Base-by-base conservation (phyloP, 2,888 invertebrate species). In the Drosophila anomalata region DNA sequence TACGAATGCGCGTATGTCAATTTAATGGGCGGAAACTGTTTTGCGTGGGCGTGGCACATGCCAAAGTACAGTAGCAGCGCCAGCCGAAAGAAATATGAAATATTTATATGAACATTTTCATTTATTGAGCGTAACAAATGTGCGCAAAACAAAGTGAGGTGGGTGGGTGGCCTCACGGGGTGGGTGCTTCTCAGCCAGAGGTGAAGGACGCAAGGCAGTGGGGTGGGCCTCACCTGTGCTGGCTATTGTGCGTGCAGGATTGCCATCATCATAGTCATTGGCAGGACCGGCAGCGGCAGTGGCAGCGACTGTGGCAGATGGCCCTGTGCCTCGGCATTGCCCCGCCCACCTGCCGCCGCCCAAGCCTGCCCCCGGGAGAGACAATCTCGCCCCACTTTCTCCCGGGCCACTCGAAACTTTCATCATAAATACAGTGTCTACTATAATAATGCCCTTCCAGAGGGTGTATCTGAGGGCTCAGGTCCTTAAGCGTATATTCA, bases 61-160 rank as follows among this genome's bases (percentile, higher is more conserved):
- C 60, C 71, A 61, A 71, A 76, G 56, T 33, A 57, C 9, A 29
- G 9, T 29, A 3, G 29, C 29, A 29, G 29, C 29, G 29, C 9
- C 42, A 22, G 20, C 51, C 33, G 17, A 48, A 69, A 53, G 61
- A 83, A 87, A 87, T 88, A 85, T 88, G 87, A 85, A 88, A 88
- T 83, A 85, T 85, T 85, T 85, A 85, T 88, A 85, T 76, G 87
- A 83, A 73, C 68, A 88, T 88, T 88, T 85, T 88, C 84, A 88
- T 85, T 85, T 85, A 85, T 85, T 87, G 75, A 83, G 84, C 88
- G 84, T 88, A 88, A 80, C 87, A 85, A 85, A 85, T 85, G 84
- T 77, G 87, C 79, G 50, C 76, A 81, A 77, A 81, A 75, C 68
- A 79, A 62, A 73, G 36, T 20, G 57, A 65, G 42, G 3, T 20